These are phyloP conservation scores for Diarsia rubi DNA, from an alignment of 2,888 invertebrate genomes.

Conservation along the genomic window DNA sequence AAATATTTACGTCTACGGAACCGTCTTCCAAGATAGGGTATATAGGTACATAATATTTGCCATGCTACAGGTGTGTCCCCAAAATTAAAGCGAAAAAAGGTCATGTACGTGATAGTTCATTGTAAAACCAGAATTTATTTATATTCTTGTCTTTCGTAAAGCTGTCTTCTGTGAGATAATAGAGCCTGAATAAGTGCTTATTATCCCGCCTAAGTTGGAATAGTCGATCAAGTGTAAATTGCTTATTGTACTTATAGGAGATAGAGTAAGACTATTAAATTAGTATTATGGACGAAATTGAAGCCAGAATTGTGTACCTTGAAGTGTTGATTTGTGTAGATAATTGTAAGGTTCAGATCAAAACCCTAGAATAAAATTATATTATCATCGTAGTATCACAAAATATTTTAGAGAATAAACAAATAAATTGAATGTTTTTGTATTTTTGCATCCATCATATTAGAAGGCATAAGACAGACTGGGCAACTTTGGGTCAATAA, in stretches of 20 bases:
- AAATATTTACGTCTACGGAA: constrained; percentile 2
- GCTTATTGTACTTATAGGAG: constrained; percentile 31
- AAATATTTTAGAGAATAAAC: too few relatives aligned
- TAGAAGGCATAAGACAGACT: too few relatives aligned
- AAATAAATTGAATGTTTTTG: too few relatives aligned
- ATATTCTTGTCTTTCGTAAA: constrained; percentile 11
- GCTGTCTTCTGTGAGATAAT: constrained; percentile 15
- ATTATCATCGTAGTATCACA: too few relatives aligned
- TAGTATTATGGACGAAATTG: constrained; percentile 9
- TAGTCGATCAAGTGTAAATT: constrained; percentile 36
- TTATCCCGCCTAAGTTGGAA: constrained; percentile 25
- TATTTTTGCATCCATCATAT: too few relatives aligned
- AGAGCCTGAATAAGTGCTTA: constrained; percentile 20
- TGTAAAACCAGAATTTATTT: constrained; percentile 12
- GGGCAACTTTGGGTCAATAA: too few relatives aligned
- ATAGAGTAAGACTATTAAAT: constrained; percentile 6
- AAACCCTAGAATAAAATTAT: neutral
- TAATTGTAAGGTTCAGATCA: neutral
- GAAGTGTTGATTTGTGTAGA: constrained; percentile 17
- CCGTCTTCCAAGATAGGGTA: neutral
- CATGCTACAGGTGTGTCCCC: constrained; percentile 9
- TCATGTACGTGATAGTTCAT: constrained; percentile 53
- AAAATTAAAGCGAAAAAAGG: constrained; percentile 45
- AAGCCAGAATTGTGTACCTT: neutral
- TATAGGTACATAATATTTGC: too few relatives aligned